Base-by-base conservation (phyloP, 1,140 invertebrate species). In the Apis dorsata region DNA sequence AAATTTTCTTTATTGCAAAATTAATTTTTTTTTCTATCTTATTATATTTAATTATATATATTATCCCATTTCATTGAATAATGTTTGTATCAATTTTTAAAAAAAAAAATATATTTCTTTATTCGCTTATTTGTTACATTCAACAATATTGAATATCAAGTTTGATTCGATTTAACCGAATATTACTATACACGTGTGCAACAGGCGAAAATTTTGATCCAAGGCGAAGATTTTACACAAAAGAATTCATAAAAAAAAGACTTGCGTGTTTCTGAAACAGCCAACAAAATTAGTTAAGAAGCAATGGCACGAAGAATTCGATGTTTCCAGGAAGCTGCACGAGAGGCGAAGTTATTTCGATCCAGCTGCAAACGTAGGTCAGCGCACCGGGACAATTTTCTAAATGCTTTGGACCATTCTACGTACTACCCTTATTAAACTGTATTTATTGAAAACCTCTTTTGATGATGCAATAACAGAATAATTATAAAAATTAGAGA, bases 331-430 rank as follows among this genome's bases (percentile, higher is more conserved):
- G 88, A 86, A 83, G 72, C 75, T 73, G 19, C 55, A 34, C 72
- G 81, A 53, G 81, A 53, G 75, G 79, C 87, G 85, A 88, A 87
- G 91, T 90, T 92, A 93, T 93, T 93, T 92, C 85, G 85, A 91
- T 85, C 90, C 71, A 69, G 66, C 60, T 71, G 78, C 79, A 75
- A 85, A 81, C 78, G 89, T 70, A 82, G 91, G 91, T 92, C 91
- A 92, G 87, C 88, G 91, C 91, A 91, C 89, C 85, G 88, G 91
- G 91, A 91, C 87, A 85, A 91, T 90, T 90, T 91, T 79, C 85
- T 79, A 72, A 88, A 86, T n/a, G 82, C 84, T 44, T 85, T 24
- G 13, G 21, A 28, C 49, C 55, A 53, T 79, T 12, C 68, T 51
- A n/a, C 68, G 68, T 9, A 49, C 68, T 51, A 53, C 53, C 78